Percentiles rank a stretch among this genome's conserved stretches.
phyloP scores from a whole-genome alignment of 2,113 vertebrate genomes.

The Triplophysa rosa region DNA sequence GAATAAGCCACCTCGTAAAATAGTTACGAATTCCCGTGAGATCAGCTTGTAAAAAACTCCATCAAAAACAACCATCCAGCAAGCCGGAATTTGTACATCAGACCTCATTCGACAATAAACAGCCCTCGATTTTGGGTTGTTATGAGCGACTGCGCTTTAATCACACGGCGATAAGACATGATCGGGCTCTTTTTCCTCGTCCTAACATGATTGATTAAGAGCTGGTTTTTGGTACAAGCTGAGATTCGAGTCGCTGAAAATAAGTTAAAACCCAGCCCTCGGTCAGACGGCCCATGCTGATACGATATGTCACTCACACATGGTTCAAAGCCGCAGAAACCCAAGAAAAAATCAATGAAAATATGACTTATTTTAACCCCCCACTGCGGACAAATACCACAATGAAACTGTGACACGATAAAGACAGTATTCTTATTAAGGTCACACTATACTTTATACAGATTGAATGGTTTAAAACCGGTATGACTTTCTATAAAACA shows the following conservation, averaged over 20 bases:
- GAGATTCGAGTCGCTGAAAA: background rate
- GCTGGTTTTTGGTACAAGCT: background rate
- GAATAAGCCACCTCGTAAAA: too few relatives aligned
- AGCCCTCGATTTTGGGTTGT: background rate
- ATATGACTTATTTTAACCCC: conserved; percentile 57
- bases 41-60: too few relatives aligned
- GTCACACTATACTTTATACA: background rate
- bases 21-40: too few relatives aligned
- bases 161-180: background rate
- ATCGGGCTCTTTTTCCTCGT: background rate
- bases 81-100: background rate
- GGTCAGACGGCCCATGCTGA: conserved; percentile 14
- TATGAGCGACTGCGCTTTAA: background rate
- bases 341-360: conserved; percentile 57
- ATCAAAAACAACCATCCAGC: background rate
- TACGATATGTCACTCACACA: conserved; percentile 55
- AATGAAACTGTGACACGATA: conserved; percentile 34
- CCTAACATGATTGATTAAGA: conserved; percentile 10
- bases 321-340: conserved; percentile 47
- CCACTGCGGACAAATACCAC: conserved; percentile 49
- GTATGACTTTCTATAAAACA: too few relatives aligned
- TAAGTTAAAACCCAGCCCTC: background rate
- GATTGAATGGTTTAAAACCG: background rate
- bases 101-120: background rate
- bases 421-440: conserved; percentile 38